Evolutionary conservation across 2,113 vertebrate genomes (phyloP).

Genomic region (Podarcis raffonei): DNA sequence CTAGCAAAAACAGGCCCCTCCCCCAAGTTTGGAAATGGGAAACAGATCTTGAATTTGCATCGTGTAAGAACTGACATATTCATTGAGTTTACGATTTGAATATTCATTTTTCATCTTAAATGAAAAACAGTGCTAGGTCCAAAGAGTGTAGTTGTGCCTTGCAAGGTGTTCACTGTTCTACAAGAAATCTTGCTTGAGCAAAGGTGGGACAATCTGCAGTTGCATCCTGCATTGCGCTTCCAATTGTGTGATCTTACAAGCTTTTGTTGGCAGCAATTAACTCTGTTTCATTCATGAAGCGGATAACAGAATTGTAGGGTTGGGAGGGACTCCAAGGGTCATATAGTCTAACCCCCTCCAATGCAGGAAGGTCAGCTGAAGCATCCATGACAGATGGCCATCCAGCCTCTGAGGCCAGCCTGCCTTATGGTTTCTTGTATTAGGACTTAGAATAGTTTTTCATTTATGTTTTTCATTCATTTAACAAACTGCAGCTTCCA

Average conservation of each 20-base stretch:
- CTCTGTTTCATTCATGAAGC: not conserved
- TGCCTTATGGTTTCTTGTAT: no score
- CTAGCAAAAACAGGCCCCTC: not conserved
- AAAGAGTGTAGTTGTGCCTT: not conserved
- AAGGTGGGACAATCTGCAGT: no score
- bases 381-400: no score
- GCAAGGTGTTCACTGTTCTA: not conserved
- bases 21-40: not conserved
- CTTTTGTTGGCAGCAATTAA: not conserved
- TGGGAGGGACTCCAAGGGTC: no score
- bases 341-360: no score
- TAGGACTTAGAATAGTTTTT: no score
- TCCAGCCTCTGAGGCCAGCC: no score
- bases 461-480: no score
- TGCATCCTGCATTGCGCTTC: no score
- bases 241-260: not conserved
- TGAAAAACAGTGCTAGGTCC: not conserved
- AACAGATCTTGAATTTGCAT: not conserved
- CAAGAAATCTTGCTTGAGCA: no score
- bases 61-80: not conserved
- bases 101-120: not conserved
- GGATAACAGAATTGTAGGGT: not conserved
- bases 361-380: no score
- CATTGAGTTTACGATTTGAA: not conserved
- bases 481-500: no score